Base-by-base conservation (phyloP, 2,888 invertebrate genomes). In the Zele albiditarsus region DNA sequence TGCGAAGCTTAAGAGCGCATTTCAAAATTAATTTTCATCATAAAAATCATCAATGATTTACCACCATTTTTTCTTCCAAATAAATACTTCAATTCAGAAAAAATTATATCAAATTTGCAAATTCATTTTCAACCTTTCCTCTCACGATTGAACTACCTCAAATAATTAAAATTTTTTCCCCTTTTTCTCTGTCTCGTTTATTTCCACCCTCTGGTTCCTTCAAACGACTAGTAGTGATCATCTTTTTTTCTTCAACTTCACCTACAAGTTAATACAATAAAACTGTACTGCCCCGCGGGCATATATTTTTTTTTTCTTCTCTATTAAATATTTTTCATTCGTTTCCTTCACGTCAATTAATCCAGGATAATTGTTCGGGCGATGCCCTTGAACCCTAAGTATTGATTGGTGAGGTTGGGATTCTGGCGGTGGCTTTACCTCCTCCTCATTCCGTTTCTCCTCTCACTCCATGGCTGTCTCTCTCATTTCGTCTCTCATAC, bases 361-460 rank as follows among this genome's bases (percentile, higher is more conserved):
- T 87, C 83, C 79, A 82, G 76, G 33, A 87, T 88, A 89, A 89
- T 89, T 89, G 89, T 86, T 87, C 86, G 87, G 86, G 85, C 89
- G 87, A 88, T 89, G 88, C 87, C 89, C 89, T 89, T 89, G 88
- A 89, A 89, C 86, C 88, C 86, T 86, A 84, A 85, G 87, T 89
- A 89, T 89, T 88, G 89, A 89, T 89, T 89, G 87, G 86, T 83
- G 84, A 86, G 83, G 85, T 85, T 83, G 85, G 78, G 83, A 86
- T 86, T 87, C 84, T 84, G 83, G 84, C 81, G 84, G 83, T 84
- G 84, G 84, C 81, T 80, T 84, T 84, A 82, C 83, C 82, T 80
- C 84, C 82, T 83, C 80, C 84, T 82, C 83, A 81, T 80, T 81
- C 79, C 72, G 75, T 71, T 77, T 78, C 79, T 78, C 78, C 77